A percentile compares a stretch with the other conserved stretches of the same genome.
These are phyloP conservation scores for Pseudomyrmex pallidus DNA, from an alignment of 1,140 invertebrate species.

Conservation along the genomic window DNA sequence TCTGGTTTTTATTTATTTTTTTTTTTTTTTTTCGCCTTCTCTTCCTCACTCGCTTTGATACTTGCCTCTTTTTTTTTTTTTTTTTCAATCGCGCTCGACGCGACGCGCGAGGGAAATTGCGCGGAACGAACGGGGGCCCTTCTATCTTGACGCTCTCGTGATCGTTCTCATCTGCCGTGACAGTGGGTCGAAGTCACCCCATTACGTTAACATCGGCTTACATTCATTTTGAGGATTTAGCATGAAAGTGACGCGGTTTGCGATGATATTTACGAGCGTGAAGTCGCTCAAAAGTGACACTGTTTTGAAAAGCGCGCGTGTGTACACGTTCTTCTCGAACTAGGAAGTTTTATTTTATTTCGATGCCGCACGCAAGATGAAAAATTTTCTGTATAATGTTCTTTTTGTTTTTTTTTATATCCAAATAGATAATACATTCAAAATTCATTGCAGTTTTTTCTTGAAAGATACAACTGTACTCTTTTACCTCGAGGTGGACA, in stretches of 20 bases:
- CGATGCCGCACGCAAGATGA: no score
- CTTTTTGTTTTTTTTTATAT: no score
- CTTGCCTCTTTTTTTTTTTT: constrained; percentile 39
- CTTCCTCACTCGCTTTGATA: background rate
- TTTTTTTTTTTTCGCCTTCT: background rate
- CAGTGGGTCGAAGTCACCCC: constrained; percentile 50
- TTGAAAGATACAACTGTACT: background rate
- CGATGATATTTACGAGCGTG: constrained; percentile 33
- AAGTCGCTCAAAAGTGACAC: constrained; percentile 13
- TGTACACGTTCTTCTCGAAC: no score
- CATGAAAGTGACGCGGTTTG: constrained; percentile 9
- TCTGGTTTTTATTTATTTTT: constrained; percentile 43
- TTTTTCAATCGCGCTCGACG: constrained; percentile 49
- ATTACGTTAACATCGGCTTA: constrained; percentile 52
- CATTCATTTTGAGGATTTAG: constrained; percentile 32
- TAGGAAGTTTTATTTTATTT: no score
- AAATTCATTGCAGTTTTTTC: no score
- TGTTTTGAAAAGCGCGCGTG: no score
- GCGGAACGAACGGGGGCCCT: constrained; percentile 57
- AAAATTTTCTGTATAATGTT: no score
- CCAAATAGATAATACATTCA: no score
- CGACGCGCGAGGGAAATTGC: constrained; percentile 71
- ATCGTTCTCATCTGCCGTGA: constrained; percentile 46
- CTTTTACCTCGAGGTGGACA: constrained; percentile 54
- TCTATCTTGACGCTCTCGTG: constrained; percentile 56